Evolutionary conservation across 1,140 invertebrate species (phyloP).

Genomic region (Megathymus violae): DNA sequence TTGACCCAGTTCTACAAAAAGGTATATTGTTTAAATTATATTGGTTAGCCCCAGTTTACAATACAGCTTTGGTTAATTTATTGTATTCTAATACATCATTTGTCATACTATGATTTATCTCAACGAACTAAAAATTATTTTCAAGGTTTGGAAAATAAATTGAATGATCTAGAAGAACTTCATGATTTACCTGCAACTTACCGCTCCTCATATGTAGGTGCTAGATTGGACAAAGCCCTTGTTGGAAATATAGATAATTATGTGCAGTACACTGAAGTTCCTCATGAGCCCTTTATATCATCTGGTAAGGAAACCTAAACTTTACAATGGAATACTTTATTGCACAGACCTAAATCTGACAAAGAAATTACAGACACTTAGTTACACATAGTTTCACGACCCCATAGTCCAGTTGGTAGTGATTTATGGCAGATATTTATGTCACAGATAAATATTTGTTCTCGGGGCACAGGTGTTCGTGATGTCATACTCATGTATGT

Average conservation of each 20-base stretch:
- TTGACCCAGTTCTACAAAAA: conserved; percentile 92
- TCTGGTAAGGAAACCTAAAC: conserved; percentile 51
- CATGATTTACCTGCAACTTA: conserved; percentile 92
- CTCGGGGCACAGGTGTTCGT: no score
- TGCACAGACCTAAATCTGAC: no score
- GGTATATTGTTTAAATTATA: conserved; percentile 81
- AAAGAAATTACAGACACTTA: no score
- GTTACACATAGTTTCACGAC: no score
- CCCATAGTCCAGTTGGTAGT: no score
- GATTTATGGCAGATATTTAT: no score
- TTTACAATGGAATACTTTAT: neutral
- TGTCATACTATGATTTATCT: conserved; percentile 40
- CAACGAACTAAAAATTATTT: no score
- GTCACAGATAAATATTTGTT: no score
- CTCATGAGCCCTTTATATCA: conserved; percentile 74
- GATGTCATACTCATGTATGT: no score
- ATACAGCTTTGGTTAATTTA: no score
- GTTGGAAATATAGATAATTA: conserved; percentile 76
- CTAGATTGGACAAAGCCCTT: conserved; percentile 84
- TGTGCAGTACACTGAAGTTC: conserved; percentile 68
- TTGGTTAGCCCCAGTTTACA: no score
- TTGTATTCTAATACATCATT: no score
- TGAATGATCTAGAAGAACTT: conserved; percentile 91
- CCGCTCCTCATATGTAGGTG: conserved; percentile 85
- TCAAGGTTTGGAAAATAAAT: conserved; percentile 85